Conservation (phyloP, 2,797 vertebrate genomes). For the Typhlichthys eigenmanni region DNA sequence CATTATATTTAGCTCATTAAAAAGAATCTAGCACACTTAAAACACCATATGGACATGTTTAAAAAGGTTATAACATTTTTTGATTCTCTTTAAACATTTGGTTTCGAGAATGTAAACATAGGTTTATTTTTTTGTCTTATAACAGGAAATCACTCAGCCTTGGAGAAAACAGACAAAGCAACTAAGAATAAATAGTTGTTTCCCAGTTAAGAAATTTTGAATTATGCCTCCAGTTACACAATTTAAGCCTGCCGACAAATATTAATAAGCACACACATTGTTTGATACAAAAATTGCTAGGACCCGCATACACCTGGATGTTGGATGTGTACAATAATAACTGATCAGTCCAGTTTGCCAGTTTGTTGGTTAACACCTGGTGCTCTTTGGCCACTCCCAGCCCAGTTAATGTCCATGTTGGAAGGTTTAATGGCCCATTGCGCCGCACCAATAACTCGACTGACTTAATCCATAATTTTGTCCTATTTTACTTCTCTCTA, state of each 20-base stretch:
- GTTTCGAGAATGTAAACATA: neutral
- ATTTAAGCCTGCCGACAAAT: neutral
- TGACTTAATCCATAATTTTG: neutral
- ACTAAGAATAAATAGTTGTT: conserved; percentile 15
- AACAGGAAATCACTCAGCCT: conserved; percentile 61
- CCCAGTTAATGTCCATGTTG: neutral
- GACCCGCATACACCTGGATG: neutral
- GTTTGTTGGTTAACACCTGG: neutral
- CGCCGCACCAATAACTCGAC: neutral
- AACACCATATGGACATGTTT: no score
- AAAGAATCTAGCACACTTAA: no score
- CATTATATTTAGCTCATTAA: no score
- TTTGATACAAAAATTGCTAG: neutral
- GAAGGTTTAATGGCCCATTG: conserved; percentile 4
- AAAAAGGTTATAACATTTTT: no score
- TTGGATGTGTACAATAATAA: neutral
- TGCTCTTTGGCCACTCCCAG: conserved; percentile 6
- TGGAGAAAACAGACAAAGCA: conserved; percentile 4
- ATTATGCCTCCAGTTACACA: conserved; percentile 13
- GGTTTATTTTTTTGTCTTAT: conserved; percentile 45
- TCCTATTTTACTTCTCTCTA: conserved; percentile 3
- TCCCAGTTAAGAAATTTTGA: neutral
- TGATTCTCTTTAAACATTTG: neutral
- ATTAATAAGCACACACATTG: neutral
- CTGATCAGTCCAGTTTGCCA: neutral